These are phyloP conservation scores for Alectura lathami DNA, from an alignment of 2,113 vertebrate species.

Conservation along the genomic window DNA sequence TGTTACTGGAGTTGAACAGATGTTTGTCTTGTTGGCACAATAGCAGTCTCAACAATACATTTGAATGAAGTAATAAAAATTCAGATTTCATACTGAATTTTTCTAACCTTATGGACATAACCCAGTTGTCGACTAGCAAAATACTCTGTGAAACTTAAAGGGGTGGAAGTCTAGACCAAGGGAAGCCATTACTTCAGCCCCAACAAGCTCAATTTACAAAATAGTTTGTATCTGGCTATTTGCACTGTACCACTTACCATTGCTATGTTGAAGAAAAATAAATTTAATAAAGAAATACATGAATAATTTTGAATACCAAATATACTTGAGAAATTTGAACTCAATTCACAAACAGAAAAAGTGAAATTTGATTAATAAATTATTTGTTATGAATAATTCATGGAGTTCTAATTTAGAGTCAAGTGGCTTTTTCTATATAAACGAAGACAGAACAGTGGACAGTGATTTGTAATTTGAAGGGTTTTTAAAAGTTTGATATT, in stretches of 20 bases:
- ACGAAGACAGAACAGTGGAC: background rate
- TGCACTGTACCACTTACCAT: background rate
- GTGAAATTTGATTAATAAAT: background rate
- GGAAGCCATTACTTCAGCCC: background rate
- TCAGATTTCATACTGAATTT: background rate
- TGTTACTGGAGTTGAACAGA: background rate
- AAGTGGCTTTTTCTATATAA: background rate
- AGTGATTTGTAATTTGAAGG: background rate
- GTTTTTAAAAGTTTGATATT: background rate
- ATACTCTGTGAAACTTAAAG: background rate
- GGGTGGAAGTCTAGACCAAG: background rate
- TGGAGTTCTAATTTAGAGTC: background rate
- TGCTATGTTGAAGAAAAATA: background rate
- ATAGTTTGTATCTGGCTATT: background rate
- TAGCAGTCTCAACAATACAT: background rate
- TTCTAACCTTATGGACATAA: background rate
- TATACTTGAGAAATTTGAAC: background rate
- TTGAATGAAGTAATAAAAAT: background rate
- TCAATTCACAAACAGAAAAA: background rate
- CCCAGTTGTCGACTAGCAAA: background rate
- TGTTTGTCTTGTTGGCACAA: background rate
- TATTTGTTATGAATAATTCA: background rate
- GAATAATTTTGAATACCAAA: background rate
- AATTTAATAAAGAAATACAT: background rate
- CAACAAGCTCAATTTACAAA: background rate